Evolutionary conservation across 2,888 invertebrate species (phyloP), one percentile per base, ranked within the genome.

Genomic region (Leptarthrus brevirostris): DNA sequence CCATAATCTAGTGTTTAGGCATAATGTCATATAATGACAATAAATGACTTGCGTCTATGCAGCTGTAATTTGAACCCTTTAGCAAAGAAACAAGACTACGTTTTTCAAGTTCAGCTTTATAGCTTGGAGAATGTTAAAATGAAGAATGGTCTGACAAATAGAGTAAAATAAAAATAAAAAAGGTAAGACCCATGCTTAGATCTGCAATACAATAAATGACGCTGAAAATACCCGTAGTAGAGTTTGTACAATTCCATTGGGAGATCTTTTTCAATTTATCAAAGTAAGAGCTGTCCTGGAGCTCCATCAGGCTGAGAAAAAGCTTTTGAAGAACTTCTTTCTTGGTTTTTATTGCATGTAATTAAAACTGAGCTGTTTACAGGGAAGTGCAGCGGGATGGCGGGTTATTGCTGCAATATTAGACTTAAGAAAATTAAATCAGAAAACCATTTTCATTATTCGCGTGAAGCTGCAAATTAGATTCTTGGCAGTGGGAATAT

Each of bases 1-100:
- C 66, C 22, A 47, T 66, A 66, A 77, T 77, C 77, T 30, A 77
- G 76, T 76, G 77, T 77, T 77, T 77, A 75, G 77, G 74, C 77
- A 76, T 77, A 77, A 77, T 77, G 77, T 77, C 77, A 77, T 77
- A 77, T 77, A 77, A 77, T 77, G 77, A 77, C 77, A 77, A 77
- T 76, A 77, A 77, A 77, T 77, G 77, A 77, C 77, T 77, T 75
- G 76, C 76, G 76, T 77, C 66, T 16, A 30, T 26, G 66, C 3
- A 24, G 66, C 47, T 49, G 66, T 66, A 66, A 66, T 36, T 26
- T 66, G 66, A 66, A 30, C 49, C 66, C 24, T n/a, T 30, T 30
- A 30, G 1, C 30, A 8, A 30, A 30, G 30, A 30, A 30, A 30
- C 4, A 4, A 30, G 30, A 30, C 30, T 30, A 8, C 4, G 30